phyloP scores from a whole-genome alignment of 2,113 vertebrate genomes.

The Columba janthina region DNA sequence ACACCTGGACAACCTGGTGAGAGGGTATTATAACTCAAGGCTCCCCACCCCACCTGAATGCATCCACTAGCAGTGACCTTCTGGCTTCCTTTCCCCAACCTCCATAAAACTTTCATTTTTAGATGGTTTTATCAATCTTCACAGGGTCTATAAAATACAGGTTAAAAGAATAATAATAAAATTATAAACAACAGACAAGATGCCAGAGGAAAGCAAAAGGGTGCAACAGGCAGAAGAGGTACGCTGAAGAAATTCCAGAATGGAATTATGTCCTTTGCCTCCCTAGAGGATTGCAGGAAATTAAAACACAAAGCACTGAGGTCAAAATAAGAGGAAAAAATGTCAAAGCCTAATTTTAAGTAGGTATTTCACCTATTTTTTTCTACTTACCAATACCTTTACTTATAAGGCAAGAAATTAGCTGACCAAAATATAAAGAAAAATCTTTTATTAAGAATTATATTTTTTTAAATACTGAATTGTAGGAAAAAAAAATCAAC shows the following conservation, averaged over 20 bases:
- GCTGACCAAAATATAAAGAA: neutral
- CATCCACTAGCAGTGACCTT: neutral
- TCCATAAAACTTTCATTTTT: neutral
- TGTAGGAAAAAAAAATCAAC: neutral
- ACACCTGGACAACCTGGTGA: neutral
- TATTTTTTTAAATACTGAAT: neutral
- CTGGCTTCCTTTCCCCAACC: neutral
- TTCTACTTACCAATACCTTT: neutral
- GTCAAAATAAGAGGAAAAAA: neutral
- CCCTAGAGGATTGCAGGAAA: neutral
- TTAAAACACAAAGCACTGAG: neutral
- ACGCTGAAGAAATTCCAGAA: neutral
- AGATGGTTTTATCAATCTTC: neutral
- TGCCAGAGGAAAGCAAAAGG: neutral
- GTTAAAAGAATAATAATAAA: neutral
- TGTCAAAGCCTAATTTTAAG: neutral
- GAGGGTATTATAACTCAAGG: neutral
- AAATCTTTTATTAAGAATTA: neutral
- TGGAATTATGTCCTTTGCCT: neutral
- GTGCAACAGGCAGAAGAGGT: neutral
- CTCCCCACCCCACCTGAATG: neutral
- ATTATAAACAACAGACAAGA: neutral
- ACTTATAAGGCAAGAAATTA: neutral
- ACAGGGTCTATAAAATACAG: neutral
- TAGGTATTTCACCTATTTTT: neutral